Base-by-base conservation (phyloP, 2,888 invertebrate genomes). In the Villa cingulata region DNA sequence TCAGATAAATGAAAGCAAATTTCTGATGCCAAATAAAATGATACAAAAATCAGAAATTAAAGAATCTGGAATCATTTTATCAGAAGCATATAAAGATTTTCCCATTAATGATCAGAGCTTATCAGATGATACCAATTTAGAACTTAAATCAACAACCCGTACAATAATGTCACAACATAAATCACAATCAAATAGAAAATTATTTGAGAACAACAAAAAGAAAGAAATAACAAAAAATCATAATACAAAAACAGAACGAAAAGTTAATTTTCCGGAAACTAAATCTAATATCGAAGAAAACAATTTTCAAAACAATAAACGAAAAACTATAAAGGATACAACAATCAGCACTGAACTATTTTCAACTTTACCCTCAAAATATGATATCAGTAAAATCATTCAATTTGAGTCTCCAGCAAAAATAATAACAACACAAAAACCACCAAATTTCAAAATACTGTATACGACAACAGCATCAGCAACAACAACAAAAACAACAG, bases 401-500 rank as follows among this genome's bases (percentile, higher is more conserved):
- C 15, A 37, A 37, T 17, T 37, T 37, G 15, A 15, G 42, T 29
- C n/a, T n/a, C n/a, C 43, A 46, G 18, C 32, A 40, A 37, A 19
- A 37, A 37, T 41, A n/a, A 32, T 17, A 10, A 38, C 46, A 9
- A 53, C 43, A 50, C 47, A 23, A 43, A 51, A 51, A 48, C 39
- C n/a, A n/a, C n/a, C n/a, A n/a, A n/a, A n/a, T n/a, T n/a, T n/a
- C 48, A 46, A 43, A 44, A 42, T 45, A 38, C 48, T 45, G 44
- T 10, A 12, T 14, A 27, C 16, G 15, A 45, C 16, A 19, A 38
- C 45, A 42, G 18, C 36, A 48, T 15, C 47, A 37, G 6, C 39
- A 42, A 36, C 19, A 27, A 43, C 29, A 14, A n/a, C 45, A 41
- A 52, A 34, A 17, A 18, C 63, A 61, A 51, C 4, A 7, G 23